These are phyloP conservation scores for Trissolcus brochymenae DNA, from an alignment of 2,888 invertebrate genomes.

Conservation along the genomic window DNA sequence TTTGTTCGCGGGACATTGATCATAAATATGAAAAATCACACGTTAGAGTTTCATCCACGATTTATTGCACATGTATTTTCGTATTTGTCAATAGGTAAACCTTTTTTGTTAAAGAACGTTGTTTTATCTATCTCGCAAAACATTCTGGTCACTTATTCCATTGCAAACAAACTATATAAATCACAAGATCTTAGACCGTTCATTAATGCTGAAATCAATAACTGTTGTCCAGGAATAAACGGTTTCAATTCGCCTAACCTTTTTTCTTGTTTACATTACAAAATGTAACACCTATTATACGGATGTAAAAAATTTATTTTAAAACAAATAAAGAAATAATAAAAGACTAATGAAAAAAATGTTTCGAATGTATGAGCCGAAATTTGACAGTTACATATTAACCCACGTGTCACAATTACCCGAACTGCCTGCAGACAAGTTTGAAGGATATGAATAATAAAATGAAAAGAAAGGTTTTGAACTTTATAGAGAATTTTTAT, in stretches of 20 bases:
- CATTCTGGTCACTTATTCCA: constrained; percentile 39
- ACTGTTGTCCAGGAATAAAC: constrained; percentile 7
- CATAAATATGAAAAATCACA: constrained; percentile 61
- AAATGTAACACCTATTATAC: too few relatives aligned
- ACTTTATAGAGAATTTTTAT: too few relatives aligned
- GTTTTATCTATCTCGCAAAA: constrained; percentile 48
- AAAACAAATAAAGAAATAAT: too few relatives aligned
- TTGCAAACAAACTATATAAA: constrained; percentile 51
- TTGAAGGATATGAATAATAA: too few relatives aligned
- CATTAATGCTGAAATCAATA: constrained; percentile 42
- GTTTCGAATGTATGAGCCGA: too few relatives aligned
- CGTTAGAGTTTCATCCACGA: constrained; percentile 63
- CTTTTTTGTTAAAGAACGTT: constrained; percentile 34
- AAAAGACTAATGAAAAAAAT: too few relatives aligned
- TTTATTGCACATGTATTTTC: constrained; percentile 75
- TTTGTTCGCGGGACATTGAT: constrained; percentile 31
- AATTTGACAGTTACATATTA: too few relatives aligned
- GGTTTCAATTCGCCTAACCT: neutral
- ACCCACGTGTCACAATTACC: too few relatives aligned
- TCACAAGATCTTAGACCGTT: constrained; percentile 35
- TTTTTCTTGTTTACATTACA: neutral
- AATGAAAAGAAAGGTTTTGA: too few relatives aligned
- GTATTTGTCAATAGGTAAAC: constrained; percentile 73
- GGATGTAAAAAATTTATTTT: too few relatives aligned
- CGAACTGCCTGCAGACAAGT: too few relatives aligned